Percentiles rank a stretch among this genome's conserved stretches.
phyloP scores from a whole-genome alignment of 1,140 invertebrate species.

The Lutraria rhynchaena region DNA sequence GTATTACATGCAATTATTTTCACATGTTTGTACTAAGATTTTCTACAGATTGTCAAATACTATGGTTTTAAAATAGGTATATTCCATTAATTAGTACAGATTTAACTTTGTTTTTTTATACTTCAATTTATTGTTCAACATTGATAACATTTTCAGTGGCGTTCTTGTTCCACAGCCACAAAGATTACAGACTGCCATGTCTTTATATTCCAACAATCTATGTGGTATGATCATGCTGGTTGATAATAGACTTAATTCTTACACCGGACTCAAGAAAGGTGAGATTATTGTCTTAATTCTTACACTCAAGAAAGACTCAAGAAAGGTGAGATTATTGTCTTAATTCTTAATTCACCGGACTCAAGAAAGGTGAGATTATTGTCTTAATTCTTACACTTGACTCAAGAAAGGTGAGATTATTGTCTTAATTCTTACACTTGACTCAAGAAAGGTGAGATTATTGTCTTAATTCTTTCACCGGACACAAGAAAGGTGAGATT shows the following conservation, averaged over 20 bases:
- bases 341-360: constrained; percentile 88
- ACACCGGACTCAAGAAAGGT: constrained; percentile 89
- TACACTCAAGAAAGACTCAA: too few species aligned
- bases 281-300: too few species aligned
- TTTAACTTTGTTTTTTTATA: too few species aligned
- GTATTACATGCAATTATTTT: too few species aligned
- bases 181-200: constrained; percentile 95
- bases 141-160: too few species aligned
- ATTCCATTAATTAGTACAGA: too few species aligned
- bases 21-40: too few species aligned
- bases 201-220: constrained; percentile 95
- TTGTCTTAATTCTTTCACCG: constrained; percentile 88
- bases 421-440: constrained; percentile 88
- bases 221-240: constrained; percentile 93
- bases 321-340: constrained; percentile 83
- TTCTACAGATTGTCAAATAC: too few species aligned
- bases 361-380: constrained; percentile 91
- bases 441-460: constrained; percentile 89
- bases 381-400: too few species aligned
- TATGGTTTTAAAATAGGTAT: too few species aligned
- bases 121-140: too few species aligned
- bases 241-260: constrained; percentile 89
- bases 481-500: constrained; percentile 89
- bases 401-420: too few species aligned
- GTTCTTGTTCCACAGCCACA: constrained; percentile 84